These are phyloP conservation scores for Drosophila athabasca DNA, from an alignment of 1,140 invertebrate species.

Conservation along the genomic window DNA sequence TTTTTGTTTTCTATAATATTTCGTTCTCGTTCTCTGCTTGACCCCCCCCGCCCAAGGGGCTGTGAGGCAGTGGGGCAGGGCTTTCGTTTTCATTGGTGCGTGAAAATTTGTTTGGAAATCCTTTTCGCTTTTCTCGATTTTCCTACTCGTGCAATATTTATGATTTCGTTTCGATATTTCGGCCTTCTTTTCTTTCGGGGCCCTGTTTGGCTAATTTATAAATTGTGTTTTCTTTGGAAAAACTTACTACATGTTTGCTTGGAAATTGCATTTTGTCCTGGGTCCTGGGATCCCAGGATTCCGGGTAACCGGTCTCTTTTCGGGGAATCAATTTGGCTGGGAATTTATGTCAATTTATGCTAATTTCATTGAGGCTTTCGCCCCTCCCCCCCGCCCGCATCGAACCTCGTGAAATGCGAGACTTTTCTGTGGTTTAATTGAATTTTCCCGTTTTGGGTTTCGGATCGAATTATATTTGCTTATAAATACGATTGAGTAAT, in stretches of 20 bases:
- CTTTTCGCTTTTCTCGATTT: slow-evolving; percentile 50
- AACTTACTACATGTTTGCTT: slow-evolving; percentile 39
- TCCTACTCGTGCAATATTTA: slow-evolving; percentile 65
- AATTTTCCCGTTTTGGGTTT: not conserved
- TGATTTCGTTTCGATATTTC: slow-evolving; percentile 52
- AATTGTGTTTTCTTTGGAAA: slow-evolving; percentile 67
- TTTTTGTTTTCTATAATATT: slow-evolving; percentile 47
- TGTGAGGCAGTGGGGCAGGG: not conserved
- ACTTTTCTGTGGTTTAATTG: slow-evolving; percentile 2
- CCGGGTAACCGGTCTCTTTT: slow-evolving; percentile 9
- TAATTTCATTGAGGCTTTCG: slow-evolving; percentile 18
- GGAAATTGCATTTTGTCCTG: slow-evolving; percentile 44
- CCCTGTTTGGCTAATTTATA: slow-evolving; percentile 63
- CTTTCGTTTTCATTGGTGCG: slow-evolving; percentile 64
- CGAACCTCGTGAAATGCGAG: not conserved
- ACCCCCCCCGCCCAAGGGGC: slow-evolving; percentile 1
- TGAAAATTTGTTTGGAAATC: slow-evolving; percentile 77
- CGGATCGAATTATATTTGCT: slow-evolving; percentile 5
- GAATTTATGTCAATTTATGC: slow-evolving; percentile 37
- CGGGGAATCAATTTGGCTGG: slow-evolving; percentile 26
- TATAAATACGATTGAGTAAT: slow-evolving; percentile 32
- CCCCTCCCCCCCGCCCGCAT: too few species aligned
- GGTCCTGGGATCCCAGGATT: not conserved
- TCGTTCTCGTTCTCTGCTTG: slow-evolving; percentile 26
- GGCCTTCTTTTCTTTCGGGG: slow-evolving; percentile 22